Conservation (phyloP, 2,888 invertebrate genomes). For the Drosophila siamana region DNA sequence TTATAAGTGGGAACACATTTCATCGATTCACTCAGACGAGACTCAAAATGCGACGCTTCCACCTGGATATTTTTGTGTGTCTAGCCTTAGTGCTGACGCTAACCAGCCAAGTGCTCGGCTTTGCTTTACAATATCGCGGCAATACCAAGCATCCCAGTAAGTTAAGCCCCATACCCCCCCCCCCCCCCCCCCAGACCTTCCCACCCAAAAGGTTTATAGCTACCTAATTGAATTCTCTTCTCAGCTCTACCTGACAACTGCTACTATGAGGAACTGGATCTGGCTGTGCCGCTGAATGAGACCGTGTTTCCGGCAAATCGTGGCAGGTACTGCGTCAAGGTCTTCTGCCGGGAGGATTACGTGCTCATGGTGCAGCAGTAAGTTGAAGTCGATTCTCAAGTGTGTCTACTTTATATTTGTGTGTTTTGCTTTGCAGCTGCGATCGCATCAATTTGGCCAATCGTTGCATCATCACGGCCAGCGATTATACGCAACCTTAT, state of each 20-base stretch:
- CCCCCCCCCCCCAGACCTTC: no score
- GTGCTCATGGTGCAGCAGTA: constrained; percentile 77
- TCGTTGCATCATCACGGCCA: constrained; percentile 54
- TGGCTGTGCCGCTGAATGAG: constrained; percentile 63
- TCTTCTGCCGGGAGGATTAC: constrained; percentile 75
- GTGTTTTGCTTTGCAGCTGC: constrained; percentile 57
- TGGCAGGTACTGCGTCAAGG: constrained; percentile 55
- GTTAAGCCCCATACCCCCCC: no score
- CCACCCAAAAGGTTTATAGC: no score
- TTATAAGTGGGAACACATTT: constrained; percentile 5
- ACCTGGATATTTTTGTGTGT: background rate
- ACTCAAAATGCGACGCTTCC: constrained; percentile 26
- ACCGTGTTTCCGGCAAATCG: constrained; percentile 61
- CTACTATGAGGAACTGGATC: constrained; percentile 67
- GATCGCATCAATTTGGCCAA: constrained; percentile 52
- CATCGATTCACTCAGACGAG: constrained; percentile 10
- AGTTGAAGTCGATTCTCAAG: constrained; percentile 34
- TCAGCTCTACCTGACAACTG: constrained; percentile 62
- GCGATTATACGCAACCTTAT: constrained; percentile 65
- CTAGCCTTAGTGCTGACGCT: constrained; percentile 10
- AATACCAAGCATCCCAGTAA: constrained; percentile 70
- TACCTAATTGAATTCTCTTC: background rate
- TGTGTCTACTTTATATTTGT: background rate
- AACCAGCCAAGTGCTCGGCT: constrained; percentile 19
- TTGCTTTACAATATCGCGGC: constrained; percentile 69